phyloP scores from a whole-genome alignment of 2,888 invertebrate species.

The Itoplectis maculator region DNA sequence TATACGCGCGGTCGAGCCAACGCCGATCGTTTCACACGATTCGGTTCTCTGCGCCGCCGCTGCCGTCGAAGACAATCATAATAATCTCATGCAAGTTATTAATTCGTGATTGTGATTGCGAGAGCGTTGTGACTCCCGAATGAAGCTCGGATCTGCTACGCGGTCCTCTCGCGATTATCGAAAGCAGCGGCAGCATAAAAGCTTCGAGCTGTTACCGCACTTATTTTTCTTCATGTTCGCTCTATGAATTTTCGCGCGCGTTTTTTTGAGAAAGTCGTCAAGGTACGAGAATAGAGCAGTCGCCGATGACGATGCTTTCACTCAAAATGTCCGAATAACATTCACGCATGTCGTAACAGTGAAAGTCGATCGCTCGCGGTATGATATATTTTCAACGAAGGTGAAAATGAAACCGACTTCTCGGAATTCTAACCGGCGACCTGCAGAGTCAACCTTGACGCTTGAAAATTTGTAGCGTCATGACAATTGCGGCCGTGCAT shows the following conservation, averaged over 20 bases:
- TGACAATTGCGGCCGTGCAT: too few relatives aligned
- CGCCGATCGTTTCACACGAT: background rate
- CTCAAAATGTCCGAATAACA: background rate
- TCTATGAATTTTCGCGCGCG: background rate
- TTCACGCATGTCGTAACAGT: background rate
- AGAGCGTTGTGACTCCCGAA: background rate
- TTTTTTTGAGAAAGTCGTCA: background rate
- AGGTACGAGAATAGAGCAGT: background rate
- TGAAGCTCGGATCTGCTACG: background rate
- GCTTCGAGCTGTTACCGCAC: too few relatives aligned
- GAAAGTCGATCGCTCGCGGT: background rate
- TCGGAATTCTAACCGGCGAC: background rate
- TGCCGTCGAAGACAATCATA: too few relatives aligned
- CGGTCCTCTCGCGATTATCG: background rate
- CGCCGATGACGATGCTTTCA: background rate
- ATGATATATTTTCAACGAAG: background rate
- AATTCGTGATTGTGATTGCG: background rate
- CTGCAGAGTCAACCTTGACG: background rate
- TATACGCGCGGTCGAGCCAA: background rate
- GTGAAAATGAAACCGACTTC: background rate
- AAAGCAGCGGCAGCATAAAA: too few relatives aligned
- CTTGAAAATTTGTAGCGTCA: background rate
- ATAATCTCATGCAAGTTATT: background rate
- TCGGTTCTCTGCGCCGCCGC: background rate
- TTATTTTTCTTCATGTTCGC: constrained; percentile 5